Evolutionary conservation across 2,888 invertebrate species (phyloP), one percentile per base, ranked within the genome.

Genomic region (Pogonocherus hispidulus): DNA sequence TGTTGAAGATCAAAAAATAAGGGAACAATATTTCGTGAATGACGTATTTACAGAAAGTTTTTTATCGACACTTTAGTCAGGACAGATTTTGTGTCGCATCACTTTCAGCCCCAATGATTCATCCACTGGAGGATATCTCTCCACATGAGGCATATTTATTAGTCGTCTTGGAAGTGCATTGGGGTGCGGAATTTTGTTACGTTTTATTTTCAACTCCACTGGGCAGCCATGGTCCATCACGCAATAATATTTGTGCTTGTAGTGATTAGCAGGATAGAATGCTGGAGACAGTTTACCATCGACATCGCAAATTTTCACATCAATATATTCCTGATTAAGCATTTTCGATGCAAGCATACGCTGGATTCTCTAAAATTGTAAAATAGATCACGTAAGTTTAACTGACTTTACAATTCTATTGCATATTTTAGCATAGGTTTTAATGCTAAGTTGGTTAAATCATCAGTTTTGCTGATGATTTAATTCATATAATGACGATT

Each of bases 171-270:
- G 83, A 56, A 77, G 71, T 4, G 80, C 74, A 14, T 75, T 67
- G 3, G 76, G 71, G 16, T 73, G 68, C 20, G 78, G 75, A 16
- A 85, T 63, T 46, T 74, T 73, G 67, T 83, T 83, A 19, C 78
- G 75, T 62, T 80, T 82, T 46, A 85, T 85, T 71, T 80, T 81
- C 59, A 85, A 66, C 52, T 82, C 81, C 3, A 79, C 75, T 1
- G 84, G 78, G 70, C 78, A 82, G 0, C 86, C 88, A 52, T 84
- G 87, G 14, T 88, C 87, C 75, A 86, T 76, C 71, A 89, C 88
- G 67, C 88, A 86, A 62, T 90, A 90, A 82, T 89, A 90, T 6
- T 87, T 78, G 65, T 89, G 87, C 55, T 89, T 89, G 74, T 87
- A 89, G 63, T 86, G 85, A 75, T 85, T 81, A 2, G 78, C 75